Evolutionary conservation across 2,113 vertebrate species (phyloP).

Genomic region (Dasyornis broadbenti): DNA sequence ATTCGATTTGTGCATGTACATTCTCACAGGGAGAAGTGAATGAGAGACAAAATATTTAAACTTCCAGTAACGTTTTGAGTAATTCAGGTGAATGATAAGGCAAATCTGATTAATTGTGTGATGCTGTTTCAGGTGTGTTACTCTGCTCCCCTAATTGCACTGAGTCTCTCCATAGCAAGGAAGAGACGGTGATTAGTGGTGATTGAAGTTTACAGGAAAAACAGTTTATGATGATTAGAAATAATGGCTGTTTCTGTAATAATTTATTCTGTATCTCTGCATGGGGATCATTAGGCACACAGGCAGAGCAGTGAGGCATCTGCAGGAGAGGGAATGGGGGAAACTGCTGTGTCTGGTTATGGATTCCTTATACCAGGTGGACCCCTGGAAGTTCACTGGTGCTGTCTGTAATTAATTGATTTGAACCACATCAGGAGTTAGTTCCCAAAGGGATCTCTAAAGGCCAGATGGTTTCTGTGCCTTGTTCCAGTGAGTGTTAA

Average conservation of each 20-base stretch:
- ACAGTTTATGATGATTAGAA: background rate
- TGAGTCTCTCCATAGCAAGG: background rate
- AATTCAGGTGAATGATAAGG: background rate
- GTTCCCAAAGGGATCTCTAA: background rate
- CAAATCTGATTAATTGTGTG: background rate
- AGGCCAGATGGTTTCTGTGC: background rate
- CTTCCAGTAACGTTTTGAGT: background rate
- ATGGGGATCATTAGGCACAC: background rate
- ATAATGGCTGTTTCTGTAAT: background rate
- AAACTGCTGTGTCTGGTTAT: background rate
- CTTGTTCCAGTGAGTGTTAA: background rate
- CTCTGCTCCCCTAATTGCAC: background rate
- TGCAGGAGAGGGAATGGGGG: background rate
- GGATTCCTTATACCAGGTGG: background rate
- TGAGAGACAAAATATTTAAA: background rate
- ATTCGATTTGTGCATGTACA: background rate
- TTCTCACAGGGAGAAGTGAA: background rate
- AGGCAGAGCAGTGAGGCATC: background rate
- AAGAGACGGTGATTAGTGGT: background rate
- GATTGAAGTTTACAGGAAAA: conserved; percentile 18
- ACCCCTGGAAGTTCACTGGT: background rate
- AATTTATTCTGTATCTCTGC: background rate
- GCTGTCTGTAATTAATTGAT: background rate
- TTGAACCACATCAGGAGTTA: background rate
- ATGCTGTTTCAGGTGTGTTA: background rate